Percentiles rank a stretch among this genome's conserved stretches.
Conservation (phyloP, 2,797 vertebrate genomes). For the Spondyliosoma cantharus region DNA sequence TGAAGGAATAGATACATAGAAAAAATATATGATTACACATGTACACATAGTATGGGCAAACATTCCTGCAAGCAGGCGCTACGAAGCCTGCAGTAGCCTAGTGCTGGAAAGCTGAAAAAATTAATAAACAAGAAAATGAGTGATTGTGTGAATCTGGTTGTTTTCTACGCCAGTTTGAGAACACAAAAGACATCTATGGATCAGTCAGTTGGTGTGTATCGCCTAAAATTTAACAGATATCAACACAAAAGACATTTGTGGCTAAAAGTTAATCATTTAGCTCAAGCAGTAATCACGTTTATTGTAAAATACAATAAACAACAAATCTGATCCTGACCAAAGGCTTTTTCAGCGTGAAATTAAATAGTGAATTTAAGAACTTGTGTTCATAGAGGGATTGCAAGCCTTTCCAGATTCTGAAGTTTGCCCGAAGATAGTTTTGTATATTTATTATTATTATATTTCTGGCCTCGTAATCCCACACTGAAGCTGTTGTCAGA, state of each 20-base stretch:
- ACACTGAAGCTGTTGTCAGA: constrained; percentile 17
- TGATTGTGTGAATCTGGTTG: not conserved
- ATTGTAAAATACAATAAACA: not conserved
- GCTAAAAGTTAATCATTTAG: no score
- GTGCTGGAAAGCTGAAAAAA: not conserved
- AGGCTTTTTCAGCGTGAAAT: not conserved
- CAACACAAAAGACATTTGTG: not conserved
- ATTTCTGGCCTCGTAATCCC: constrained; percentile 9
- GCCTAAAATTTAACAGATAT: not conserved
- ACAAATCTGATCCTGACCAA: constrained; percentile 3
- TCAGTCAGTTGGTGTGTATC: not conserved
- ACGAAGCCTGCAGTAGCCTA: not conserved
- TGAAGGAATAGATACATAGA: not conserved
- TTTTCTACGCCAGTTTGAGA: not conserved
- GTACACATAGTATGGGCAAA: not conserved
- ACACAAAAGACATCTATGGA: not conserved
- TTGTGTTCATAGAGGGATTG: not conserved
- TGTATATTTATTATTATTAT: no score
- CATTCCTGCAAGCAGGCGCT: constrained; percentile 2
- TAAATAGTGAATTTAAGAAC: constrained; percentile 11
- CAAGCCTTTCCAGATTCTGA: constrained; percentile 25
- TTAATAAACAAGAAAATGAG: not conserved
- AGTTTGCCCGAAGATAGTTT: constrained; percentile 45
- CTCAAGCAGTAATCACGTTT: constrained; percentile 2
- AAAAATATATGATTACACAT: not conserved